Evolutionary conservation across 2,113 vertebrate genomes (phyloP), one percentile per base, ranked within the genome.

Genomic region (Lota lota): DNA sequence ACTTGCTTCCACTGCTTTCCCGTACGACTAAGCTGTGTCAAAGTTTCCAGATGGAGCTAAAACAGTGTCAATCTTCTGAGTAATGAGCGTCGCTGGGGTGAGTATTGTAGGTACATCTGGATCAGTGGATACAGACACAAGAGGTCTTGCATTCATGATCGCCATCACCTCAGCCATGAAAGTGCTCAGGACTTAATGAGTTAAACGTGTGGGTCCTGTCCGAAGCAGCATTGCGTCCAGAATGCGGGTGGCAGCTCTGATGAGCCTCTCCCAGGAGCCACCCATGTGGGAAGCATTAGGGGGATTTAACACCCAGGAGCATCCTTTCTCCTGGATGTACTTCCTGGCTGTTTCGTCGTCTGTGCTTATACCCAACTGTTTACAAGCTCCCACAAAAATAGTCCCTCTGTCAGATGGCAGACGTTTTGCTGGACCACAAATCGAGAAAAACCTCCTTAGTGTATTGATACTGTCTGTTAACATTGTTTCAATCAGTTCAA

Each of bases 221-320:
- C 18, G 19, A 6, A 63, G 24, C 12, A 63, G 21, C 68, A 62
- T 69, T 22, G 60, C 61, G 28, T 69, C 61, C 15, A 63, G 47
- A 8, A 69, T 69, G 20, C 68, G 40, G 2, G 21, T 24, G 4
- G 68, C 68, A 0, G 51, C 60, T 8, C 68, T 36, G 10, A 69
- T 69, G 0, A 69, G 12, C 10, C 68, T 18, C 11, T 54, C 68
- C 68, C 60, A 69, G 1, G 60, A 24, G 10, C 68, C 68, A 14
- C 47, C 60, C 60, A 63, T 69, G 16, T 69, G 60, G 0, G 60
- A 63, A 40, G 62, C 24, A n/a, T 63, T 22, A 1, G 62, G 62
- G 16, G 62, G 60, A 36, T 69, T 69, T 10, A 69, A 69, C 1
- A n/a, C 12, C 68, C 68, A 69, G 1, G 40, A n/a, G 36, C 68